A percentile compares a stretch with the other conserved stretches of the same genome.
phyloP scores from a whole-genome alignment of 1,140 invertebrate species.

The Drosophila parabipectinata region DNA sequence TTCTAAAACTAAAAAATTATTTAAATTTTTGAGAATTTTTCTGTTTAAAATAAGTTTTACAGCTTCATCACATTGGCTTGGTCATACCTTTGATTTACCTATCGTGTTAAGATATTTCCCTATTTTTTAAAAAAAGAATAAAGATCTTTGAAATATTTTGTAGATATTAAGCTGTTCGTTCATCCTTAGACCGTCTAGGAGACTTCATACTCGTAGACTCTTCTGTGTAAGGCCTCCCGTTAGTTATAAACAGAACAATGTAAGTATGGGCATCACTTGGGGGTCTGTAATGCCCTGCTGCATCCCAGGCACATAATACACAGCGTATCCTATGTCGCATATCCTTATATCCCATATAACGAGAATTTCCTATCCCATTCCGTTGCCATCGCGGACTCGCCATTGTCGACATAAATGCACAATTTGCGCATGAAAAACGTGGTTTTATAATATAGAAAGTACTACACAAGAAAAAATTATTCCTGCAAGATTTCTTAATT shows the following conservation, averaged over 20 bases:
- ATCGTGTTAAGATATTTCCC: too few relatives aligned
- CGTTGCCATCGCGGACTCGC: conserved; percentile 52
- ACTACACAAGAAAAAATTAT: conserved; percentile 7
- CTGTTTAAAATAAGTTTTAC: neutral
- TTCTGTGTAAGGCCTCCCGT: conserved; percentile 52
- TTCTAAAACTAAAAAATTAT: too few relatives aligned
- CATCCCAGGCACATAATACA: conserved; percentile 18
- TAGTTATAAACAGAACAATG: conserved; percentile 47
- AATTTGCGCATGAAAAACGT: conserved; percentile 78
- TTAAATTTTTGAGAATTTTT: neutral
- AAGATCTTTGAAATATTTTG: too few relatives aligned
- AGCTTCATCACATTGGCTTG: too few relatives aligned
- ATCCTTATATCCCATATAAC: conserved; percentile 29
- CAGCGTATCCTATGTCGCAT: conserved; percentile 29
- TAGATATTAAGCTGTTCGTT: too few relatives aligned
- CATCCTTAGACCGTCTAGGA: neutral
- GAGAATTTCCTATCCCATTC: conserved; percentile 38
- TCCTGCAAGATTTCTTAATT: too few relatives aligned
- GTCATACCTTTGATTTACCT: too few relatives aligned
- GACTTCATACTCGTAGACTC: conserved; percentile 28
- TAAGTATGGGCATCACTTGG: conserved; percentile 55
- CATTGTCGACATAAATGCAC: conserved; percentile 81
- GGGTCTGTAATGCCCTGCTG: conserved; percentile 11
- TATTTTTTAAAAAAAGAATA: too few relatives aligned
- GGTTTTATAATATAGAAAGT: conserved; percentile 15